phyloP scores from a whole-genome alignment of 2,113 vertebrate genomes.

The Passer domesticus region DNA sequence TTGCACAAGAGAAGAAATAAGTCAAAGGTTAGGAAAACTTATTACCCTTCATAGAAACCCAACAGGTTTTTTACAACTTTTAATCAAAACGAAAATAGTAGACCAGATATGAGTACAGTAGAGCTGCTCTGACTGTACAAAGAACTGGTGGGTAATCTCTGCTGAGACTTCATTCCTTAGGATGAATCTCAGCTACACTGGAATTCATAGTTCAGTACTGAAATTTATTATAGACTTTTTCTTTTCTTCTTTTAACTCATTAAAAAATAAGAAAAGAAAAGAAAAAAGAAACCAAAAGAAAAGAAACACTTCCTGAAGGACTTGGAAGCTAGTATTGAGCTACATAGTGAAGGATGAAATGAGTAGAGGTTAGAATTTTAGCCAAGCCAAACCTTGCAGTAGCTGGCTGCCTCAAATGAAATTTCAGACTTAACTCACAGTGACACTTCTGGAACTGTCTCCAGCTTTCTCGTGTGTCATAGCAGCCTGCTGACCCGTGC shows the following conservation, averaged over 20 bases:
- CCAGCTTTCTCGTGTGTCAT: background rate
- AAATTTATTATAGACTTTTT: background rate
- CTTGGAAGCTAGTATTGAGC: background rate
- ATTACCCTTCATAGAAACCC: background rate
- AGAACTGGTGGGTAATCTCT: background rate
- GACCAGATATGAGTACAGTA: background rate
- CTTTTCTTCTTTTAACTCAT: background rate
- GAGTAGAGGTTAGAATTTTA: background rate
- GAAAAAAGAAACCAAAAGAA: background rate
- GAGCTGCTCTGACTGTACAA: background rate
- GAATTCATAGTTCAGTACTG: background rate
- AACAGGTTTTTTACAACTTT: background rate
- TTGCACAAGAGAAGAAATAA: background rate
- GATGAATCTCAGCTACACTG: background rate
- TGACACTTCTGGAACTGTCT: background rate
- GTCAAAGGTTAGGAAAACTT: conserved; percentile 35
- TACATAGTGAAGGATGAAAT: background rate
- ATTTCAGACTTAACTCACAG: background rate
- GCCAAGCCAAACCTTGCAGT: background rate
- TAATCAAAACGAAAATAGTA: conserved; percentile 20
- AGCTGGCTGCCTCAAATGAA: background rate
- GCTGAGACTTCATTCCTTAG: background rate
- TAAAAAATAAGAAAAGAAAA: background rate
- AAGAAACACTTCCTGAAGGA: background rate
- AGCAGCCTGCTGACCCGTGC: background rate